These are phyloP conservation scores for Parasteatoda tepidariorum DNA, from an alignment of 1,140 invertebrate genomes.

Conservation along the genomic window DNA sequence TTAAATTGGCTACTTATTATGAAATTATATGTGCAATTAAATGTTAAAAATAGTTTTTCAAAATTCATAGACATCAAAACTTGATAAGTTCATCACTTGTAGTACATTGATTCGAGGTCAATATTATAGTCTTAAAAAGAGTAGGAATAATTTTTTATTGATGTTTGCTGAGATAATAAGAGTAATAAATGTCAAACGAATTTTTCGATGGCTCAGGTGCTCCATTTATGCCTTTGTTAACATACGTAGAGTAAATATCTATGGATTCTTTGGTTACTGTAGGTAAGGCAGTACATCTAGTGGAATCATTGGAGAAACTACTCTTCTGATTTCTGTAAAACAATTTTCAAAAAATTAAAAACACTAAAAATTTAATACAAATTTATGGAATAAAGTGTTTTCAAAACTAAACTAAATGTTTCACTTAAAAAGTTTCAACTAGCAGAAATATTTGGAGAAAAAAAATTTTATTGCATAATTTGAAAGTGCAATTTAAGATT, in stretches of 20 bases:
- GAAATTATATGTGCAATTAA: too few relatives aligned
- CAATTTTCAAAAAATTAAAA: slow-evolving; percentile 70
- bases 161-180: slow-evolving; percentile 17
- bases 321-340: slow-evolving; percentile 70
- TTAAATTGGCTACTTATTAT: too few relatives aligned
- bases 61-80: too few relatives aligned
- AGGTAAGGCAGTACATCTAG: slow-evolving; percentile 73
- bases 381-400: slow-evolving; percentile 44
- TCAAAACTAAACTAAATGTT: slow-evolving; percentile 43
- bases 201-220: slow-evolving; percentile 67
- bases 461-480: neutral
- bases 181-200: slow-evolving; percentile 20
- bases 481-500: neutral
- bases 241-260: slow-evolving; percentile 78
- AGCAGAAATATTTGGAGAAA: neutral
- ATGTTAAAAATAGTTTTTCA: too few relatives aligned
- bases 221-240: slow-evolving; percentile 70
- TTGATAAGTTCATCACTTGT: too few relatives aligned
- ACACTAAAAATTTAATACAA: slow-evolving; percentile 37
- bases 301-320: slow-evolving; percentile 71
- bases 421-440: neutral
- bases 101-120: too few relatives aligned
- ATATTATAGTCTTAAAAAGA: too few relatives aligned
- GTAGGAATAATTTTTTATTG: slow-evolving; percentile 6
- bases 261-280: slow-evolving; percentile 74